phyloP scores from a whole-genome alignment of 2,888 invertebrate genomes.

The Clepsis dumicolana region DNA sequence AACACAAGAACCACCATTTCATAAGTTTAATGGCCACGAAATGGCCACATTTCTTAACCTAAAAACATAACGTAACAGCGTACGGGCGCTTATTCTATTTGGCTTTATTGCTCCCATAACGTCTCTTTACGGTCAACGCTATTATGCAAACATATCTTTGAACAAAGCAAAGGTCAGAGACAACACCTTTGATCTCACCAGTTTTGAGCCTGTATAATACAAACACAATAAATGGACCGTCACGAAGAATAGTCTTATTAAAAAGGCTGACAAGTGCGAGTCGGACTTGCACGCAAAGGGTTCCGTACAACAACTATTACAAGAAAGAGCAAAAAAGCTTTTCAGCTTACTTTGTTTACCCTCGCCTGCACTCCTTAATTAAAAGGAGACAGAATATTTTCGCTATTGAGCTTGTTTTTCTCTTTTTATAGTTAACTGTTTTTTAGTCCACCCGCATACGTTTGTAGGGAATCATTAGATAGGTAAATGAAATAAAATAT shows the following conservation, averaged over 20 bases:
- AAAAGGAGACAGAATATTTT: no score
- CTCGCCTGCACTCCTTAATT: no score
- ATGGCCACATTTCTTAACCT: conserved; percentile 7
- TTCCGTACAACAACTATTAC: no score
- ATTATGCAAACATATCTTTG: conserved; percentile 18
- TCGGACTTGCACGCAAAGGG: no score
- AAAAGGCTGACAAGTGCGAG: no score
- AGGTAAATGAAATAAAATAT: no score
- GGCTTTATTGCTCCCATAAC: conserved; percentile 15
- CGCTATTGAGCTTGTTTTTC: no score
- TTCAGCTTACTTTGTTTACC: no score
- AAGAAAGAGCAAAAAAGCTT: no score
- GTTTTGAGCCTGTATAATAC: conserved; percentile 30
- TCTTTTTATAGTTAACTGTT: no score
- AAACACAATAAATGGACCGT: conserved; percentile 39
- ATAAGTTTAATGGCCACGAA: neutral
- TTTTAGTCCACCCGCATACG: no score
- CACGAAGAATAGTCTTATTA: conserved; percentile 41
- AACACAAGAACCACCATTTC: conserved; percentile 1
- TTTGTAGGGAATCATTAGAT: no score
- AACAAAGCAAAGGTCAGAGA: conserved; percentile 29
- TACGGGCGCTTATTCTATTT: conserved; percentile 4
- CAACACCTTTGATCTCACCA: conserved; percentile 20
- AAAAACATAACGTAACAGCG: conserved; percentile 1
- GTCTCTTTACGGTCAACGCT: conserved; percentile 16